Base-by-base conservation (phyloP, 2,888 invertebrate genomes). In the Melieria picta region DNA sequence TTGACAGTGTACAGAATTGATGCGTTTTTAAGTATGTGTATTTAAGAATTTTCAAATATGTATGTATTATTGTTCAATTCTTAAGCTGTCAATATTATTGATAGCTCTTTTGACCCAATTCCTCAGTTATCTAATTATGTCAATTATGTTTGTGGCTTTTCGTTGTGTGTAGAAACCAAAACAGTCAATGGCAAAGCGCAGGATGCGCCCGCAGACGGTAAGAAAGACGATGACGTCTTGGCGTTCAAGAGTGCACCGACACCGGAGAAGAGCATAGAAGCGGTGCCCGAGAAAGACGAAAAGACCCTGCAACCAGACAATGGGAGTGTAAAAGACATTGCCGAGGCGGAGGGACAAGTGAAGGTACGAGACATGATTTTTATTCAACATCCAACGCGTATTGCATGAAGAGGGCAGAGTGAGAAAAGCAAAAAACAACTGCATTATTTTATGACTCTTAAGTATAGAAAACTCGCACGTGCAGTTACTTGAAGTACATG, bases 291-390 rank as follows among this genome's bases (percentile, higher is more conserved):
- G 69, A 64, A n/a, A 58, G 72, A 13, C 48, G 1, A 50, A 73
- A 5, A 73, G 30, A 30, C 0, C 30, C 30, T 30, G 30, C 30
- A 30, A 30, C 30, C 30, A 3, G 30, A 30, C 30, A 30, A 55
- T 30, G 67, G 55, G 4, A 72, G 56, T 7, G 71, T 65, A 9
- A 67, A 57, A 6, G 81, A 78, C 77, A 75, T 79, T 4, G 73
- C 80, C 13, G 82, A 84, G 47, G 78, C 81, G 47, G 84, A 85
- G 70, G 85, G 82, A 4, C 85, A 85, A 75, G 77, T 80, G n/a
- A 83, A 81, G 80, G 86, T 84, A 75, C 30, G 30, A 30, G 30
- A 30, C 16, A 30, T 30, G 30, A 30, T 30, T 30, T 30, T 30
- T 30, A 30, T 30, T 30, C 30, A 30, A 30, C 30, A 30, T 30